Conservation (phyloP, 2,113 vertebrate species). For the Colaptes auratus region DNA sequence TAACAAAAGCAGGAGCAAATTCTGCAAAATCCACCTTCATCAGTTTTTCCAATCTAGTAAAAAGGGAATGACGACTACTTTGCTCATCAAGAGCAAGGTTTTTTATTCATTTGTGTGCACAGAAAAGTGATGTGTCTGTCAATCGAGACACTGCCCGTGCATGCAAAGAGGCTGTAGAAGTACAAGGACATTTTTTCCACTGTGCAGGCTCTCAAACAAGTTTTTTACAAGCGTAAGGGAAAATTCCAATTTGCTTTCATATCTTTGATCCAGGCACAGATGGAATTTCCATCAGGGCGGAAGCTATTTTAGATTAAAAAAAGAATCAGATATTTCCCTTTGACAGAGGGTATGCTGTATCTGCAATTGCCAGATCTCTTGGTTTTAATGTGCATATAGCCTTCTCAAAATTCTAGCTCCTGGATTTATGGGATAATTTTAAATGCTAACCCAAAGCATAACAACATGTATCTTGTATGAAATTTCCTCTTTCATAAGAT, state of each 20-base stretch:
- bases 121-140: neutral
- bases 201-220: neutral
- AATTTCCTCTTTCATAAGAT: neutral
- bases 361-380: neutral
- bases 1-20: neutral
- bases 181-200: neutral
- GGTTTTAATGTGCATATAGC: neutral
- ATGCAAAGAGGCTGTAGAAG: neutral
- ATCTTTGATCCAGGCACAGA: neutral
- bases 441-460: neutral
- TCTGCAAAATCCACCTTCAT: neutral
- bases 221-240: neutral
- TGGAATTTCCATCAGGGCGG: neutral
- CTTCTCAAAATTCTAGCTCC: neutral
- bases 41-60: neutral
- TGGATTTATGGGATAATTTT: neutral
- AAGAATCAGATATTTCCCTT: neutral
- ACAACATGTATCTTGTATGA: neutral
- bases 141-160: neutral
- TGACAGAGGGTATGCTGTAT: neutral
- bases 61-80: neutral
- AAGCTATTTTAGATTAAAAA: neutral
- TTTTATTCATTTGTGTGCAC: neutral
- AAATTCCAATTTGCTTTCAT: neutral
- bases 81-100: neutral